phyloP scores from a whole-genome alignment of 2,797 vertebrate species.

The Anguilla anguilla region DNA sequence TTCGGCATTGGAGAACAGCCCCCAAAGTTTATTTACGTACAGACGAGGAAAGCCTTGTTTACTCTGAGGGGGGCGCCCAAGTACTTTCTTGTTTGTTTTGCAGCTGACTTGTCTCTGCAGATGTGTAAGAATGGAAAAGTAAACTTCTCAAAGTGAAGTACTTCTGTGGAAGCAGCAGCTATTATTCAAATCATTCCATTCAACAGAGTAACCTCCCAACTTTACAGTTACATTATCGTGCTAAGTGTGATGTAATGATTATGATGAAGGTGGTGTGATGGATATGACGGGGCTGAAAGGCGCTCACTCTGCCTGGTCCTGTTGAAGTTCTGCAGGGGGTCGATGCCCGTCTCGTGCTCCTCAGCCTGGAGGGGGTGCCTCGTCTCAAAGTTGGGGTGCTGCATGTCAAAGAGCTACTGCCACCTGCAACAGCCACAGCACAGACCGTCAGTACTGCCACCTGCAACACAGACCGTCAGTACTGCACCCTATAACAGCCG shows the following conservation, averaged over 20 bases:
- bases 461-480: too few relatives aligned
- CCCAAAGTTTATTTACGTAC: too few relatives aligned
- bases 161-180: too few relatives aligned
- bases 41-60: neutral
- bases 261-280: neutral
- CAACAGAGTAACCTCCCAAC: too few relatives aligned
- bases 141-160: too few relatives aligned
- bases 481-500: too few relatives aligned
- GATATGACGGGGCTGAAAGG: neutral
- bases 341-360: slow-evolving; percentile 92
- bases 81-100: too few relatives aligned
- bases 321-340: slow-evolving; percentile 85
- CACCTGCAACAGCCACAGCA: neutral
- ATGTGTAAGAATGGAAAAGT: too few relatives aligned
- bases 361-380: slow-evolving; percentile 91
- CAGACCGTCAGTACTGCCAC: slow-evolving; percentile 30
- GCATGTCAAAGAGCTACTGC: slow-evolving; percentile 69
- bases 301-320: slow-evolving; percentile 80
- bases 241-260: neutral
- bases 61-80: slow-evolving; percentile 8
- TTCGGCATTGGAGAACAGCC: too few relatives aligned
- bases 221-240: too few relatives aligned
- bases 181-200: too few relatives aligned
- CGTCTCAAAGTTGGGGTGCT: slow-evolving; percentile 88
- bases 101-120: too few relatives aligned